Evolutionary conservation across 2,888 invertebrate species (phyloP).

Genomic region (Diarsia brunnea): DNA sequence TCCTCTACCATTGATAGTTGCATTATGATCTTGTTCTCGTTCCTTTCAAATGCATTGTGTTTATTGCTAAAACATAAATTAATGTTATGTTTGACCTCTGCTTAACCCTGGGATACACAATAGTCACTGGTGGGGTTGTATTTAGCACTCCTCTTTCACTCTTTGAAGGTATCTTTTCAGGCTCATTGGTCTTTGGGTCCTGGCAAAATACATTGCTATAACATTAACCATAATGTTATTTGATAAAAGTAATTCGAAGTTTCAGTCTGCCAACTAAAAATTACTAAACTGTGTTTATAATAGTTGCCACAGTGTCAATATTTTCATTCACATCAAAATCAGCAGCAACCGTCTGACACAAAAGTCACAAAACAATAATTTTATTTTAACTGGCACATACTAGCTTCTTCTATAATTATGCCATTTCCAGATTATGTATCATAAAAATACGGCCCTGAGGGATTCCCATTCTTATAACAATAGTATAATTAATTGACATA

Average conservation of each 20-base stretch:
- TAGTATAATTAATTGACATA: constrained; percentile 60
- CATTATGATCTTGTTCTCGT: constrained; percentile 26
- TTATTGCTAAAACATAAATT: constrained; percentile 33
- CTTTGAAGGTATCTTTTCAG: not conserved
- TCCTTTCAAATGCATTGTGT: constrained; percentile 36
- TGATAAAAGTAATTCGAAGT: not conserved
- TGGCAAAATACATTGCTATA: not conserved
- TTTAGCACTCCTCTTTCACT: not conserved
- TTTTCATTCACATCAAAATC: not conserved
- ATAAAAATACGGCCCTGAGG: constrained; percentile 56
- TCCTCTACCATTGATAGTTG: constrained; percentile 17
- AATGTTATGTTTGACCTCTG: constrained; percentile 13
- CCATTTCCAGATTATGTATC: constrained; percentile 23
- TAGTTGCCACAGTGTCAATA: not conserved
- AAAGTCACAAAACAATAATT: not conserved
- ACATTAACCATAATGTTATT: no score
- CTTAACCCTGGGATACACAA: not conserved
- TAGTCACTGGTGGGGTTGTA: not conserved
- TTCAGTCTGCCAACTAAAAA: not conserved
- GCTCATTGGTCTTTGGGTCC: not conserved
- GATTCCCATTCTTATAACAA: constrained; percentile 63
- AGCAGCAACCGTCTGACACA: no score
- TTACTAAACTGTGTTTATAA: not conserved
- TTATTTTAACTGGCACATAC: no score
- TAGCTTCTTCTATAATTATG: constrained; percentile 6